Evolutionary conservation across 2,113 vertebrate genomes (phyloP), one percentile per base, ranked within the genome.

Genomic region (Eptatretus burgeri): DNA sequence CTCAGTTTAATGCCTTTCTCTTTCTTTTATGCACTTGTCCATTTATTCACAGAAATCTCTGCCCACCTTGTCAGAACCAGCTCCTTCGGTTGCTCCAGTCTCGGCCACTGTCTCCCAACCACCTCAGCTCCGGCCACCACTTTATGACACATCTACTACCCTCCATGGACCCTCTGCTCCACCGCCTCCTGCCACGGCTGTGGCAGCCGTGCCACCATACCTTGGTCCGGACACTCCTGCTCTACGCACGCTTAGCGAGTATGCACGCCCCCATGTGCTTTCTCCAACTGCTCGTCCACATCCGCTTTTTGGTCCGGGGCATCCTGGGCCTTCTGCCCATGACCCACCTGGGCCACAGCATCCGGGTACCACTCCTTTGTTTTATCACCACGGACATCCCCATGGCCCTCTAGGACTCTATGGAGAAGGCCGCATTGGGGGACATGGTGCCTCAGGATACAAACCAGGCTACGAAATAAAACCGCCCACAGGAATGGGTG

Each of bases 201-300:
- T 94, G 53, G 84, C 87, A 1, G 78, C 91, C n/a, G 86, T 89
- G 64, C 85, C 84, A 16, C 87, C 91, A 0, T 98, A 94, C 70
- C 73, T 98, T 69, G 91, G 91, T 53, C 87, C 91, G 0, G 91
- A 98, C 73, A 95, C 89, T 4, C 91, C 89, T 0, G 87, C 89
- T 5, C 73, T 94, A 66, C 84, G 89, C 73, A 95, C 91, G 14
- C 79, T 98, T 63, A 98, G 91, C 9, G 87, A 98, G 70, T 98
- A 98, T 0, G 91, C 89, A 5, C 81, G 87, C 53, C 89, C 91
- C n/a, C 89, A 93, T 3, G 83, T 84, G 62, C 93, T 94, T 81
- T 94, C 87, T 68, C 87, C 85, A 2, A 79, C 83, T 66, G 95
- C 95, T 71, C 81, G 91, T 56, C 95, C 93, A 70, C 91, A 95